These are phyloP conservation scores for Drosophila atroscutellata DNA, from an alignment of 2,888 invertebrate genomes.

Conservation along the genomic window DNA sequence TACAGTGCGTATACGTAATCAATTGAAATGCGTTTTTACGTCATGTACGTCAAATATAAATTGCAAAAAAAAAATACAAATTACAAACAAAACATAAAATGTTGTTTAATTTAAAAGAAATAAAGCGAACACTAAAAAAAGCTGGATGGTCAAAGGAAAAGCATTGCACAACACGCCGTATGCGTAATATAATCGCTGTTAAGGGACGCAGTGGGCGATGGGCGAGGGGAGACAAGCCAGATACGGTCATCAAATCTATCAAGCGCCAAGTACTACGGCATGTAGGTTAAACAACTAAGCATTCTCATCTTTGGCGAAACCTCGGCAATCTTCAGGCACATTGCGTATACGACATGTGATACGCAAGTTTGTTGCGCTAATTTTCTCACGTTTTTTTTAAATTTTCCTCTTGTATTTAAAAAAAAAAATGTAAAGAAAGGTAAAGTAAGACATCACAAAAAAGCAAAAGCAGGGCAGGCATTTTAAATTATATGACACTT, in stretches of 20 bases:
- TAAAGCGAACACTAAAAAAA: background rate
- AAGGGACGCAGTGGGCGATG: background rate
- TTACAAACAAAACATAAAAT: conserved; percentile 16
- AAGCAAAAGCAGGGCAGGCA: conserved; percentile 27
- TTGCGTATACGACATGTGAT: conserved; percentile 64
- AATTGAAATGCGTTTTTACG: conserved; percentile 39
- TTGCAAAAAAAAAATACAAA: conserved; percentile 21
- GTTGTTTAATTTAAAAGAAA: conserved; percentile 5
- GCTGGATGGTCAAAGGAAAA: background rate
- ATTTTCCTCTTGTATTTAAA: background rate
- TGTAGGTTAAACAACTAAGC: conserved; percentile 64
- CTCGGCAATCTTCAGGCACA: conserved; percentile 35
- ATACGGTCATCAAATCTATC: conserved; percentile 48
- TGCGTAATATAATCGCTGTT: conserved; percentile 62
- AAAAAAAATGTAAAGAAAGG: conserved; percentile 7
- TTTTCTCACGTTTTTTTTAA: conserved; percentile 45
- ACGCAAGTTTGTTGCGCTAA: conserved; percentile 66
- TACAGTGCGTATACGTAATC: conserved; percentile 52
- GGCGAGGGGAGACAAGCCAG: too few relatives aligned
- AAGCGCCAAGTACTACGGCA: conserved; percentile 43
- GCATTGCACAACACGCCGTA: conserved; percentile 40
- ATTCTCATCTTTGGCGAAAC: conserved; percentile 37
- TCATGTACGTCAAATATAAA: conserved; percentile 54
- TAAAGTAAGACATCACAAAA: conserved; percentile 42
- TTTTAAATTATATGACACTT: conserved; percentile 45